Conservation (phyloP, 2,113 vertebrate genomes). For the Himantopus leucocephalus region DNA sequence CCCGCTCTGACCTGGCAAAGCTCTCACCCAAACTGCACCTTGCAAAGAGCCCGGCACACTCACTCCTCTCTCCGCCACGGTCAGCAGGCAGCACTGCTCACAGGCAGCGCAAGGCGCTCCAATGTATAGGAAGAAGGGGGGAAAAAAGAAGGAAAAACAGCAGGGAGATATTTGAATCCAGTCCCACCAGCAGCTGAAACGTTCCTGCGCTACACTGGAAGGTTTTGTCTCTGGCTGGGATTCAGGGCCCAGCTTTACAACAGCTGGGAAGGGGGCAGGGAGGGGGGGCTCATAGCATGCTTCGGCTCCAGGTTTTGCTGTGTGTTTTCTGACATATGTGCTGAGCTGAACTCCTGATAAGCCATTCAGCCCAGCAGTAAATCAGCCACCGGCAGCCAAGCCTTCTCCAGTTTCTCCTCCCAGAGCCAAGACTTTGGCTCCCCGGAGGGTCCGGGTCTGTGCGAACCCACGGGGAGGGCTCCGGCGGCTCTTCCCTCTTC, state of each 20-base stretch:
- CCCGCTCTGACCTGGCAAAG: too few species aligned
- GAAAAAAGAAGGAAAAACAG: not conserved
- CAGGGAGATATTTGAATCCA: slow-evolving; percentile 56
- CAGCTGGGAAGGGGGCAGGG: slow-evolving; percentile 64
- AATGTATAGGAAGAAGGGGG: not conserved
- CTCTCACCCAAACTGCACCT: not conserved
- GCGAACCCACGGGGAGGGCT: not conserved
- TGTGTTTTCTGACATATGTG: slow-evolving; percentile 46
- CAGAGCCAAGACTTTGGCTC: not conserved
- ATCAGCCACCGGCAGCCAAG: not conserved
- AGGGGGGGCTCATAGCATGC: not conserved
- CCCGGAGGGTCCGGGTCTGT: not conserved
- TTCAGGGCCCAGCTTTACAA: slow-evolving; percentile 61
- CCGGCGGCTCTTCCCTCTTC: not conserved
- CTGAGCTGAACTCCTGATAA: slow-evolving; percentile 49
- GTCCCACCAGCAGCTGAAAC: slow-evolving; percentile 64
- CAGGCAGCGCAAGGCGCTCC: not conserved
- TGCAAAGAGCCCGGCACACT: not conserved
- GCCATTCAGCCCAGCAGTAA: slow-evolving; percentile 19
- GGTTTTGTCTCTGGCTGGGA: slow-evolving; percentile 57
- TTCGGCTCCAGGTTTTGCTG: slow-evolving; percentile 5
- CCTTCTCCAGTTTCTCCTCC: not conserved
- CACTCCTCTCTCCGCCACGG: fast-evolving
- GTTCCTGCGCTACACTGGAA: slow-evolving; percentile 48
- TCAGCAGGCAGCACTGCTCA: not conserved